Conservation (phyloP, 2,888 invertebrate species). For the Philaethria dido region DNA sequence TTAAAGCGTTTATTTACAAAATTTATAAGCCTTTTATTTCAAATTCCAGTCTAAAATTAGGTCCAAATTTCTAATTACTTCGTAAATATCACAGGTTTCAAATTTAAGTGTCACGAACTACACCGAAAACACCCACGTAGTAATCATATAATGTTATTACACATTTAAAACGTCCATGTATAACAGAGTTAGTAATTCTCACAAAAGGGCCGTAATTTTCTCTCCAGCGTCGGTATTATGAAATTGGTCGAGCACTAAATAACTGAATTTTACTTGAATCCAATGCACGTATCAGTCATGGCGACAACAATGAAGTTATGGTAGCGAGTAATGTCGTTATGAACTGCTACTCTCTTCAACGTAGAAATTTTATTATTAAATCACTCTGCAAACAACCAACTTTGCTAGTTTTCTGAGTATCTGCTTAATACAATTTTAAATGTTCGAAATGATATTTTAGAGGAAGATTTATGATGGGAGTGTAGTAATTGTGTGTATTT, state of each 20-base stretch:
- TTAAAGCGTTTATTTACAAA: too few relatives aligned
- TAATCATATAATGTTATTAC: conserved; percentile 6
- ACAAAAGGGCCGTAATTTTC: conserved; percentile 21
- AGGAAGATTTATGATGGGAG: background rate
- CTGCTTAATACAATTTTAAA: conserved; percentile 16
- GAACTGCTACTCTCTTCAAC: conserved; percentile 44
- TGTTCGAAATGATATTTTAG: conserved; percentile 6
- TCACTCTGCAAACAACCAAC: conserved; percentile 29
- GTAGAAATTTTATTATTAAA: conserved; percentile 35
- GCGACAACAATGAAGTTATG: conserved; percentile 51
- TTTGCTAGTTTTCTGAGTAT: conserved; percentile 20
- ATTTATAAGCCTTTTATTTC: too few relatives aligned
- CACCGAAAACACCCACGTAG: background rate
- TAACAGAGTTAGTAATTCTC: conserved; percentile 14
- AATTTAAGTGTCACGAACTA: background rate
- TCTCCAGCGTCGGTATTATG: conserved; percentile 36
- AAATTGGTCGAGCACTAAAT: conserved; percentile 40
- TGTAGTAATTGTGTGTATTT: background rate
- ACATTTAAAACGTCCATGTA: conserved; percentile 6
- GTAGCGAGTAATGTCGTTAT: conserved; percentile 50
- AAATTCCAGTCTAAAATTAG: background rate
- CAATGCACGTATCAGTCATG: conserved; percentile 51
- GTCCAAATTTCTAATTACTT: background rate
- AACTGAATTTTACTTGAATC: conserved; percentile 48
- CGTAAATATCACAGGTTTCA: background rate